Percentiles rank a stretch among this genome's conserved stretches.
These are phyloP conservation scores for Acridotheres tristis DNA, from an alignment of 2,797 vertebrate species.

Conservation along the genomic window DNA sequence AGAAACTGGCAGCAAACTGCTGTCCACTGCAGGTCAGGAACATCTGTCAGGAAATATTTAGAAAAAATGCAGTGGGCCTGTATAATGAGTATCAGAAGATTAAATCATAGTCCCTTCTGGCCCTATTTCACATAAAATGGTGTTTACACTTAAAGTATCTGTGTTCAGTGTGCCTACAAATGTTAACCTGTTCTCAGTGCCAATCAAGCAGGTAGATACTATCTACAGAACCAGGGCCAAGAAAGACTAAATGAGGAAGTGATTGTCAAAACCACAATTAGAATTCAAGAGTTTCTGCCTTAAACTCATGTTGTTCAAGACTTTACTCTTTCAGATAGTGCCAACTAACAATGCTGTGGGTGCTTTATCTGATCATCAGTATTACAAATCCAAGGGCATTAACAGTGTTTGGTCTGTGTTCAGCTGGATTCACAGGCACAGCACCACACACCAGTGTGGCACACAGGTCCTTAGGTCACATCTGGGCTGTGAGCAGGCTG, in stretches of 20 bases:
- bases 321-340: constrained; percentile 29
- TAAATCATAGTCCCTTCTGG: background rate
- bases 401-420: background rate
- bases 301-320: constrained; percentile 1
- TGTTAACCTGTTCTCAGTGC: background rate
- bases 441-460: background rate
- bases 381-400: background rate
- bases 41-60: background rate
- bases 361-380: constrained; percentile 32
- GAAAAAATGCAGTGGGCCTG: background rate
- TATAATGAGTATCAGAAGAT: background rate
- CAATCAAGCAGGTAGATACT: constrained; percentile 19
- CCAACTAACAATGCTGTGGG: constrained; percentile 17
- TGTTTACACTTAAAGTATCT: background rate
- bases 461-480: background rate
- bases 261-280: constrained; percentile 37
- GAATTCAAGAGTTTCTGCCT: constrained; percentile 4
- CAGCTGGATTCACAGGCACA: background rate
- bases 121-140: background rate
- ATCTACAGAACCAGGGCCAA: constrained; percentile 40
- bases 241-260: constrained; percentile 37
- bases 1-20: background rate
- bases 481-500: background rate
- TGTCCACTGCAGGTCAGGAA: background rate
- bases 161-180: background rate